A percentile compares a stretch with the other conserved stretches of the same genome.
These are phyloP conservation scores for Drosophila pseudotalamancana DNA, from an alignment of 2,888 invertebrate genomes.

Conservation along the genomic window DNA sequence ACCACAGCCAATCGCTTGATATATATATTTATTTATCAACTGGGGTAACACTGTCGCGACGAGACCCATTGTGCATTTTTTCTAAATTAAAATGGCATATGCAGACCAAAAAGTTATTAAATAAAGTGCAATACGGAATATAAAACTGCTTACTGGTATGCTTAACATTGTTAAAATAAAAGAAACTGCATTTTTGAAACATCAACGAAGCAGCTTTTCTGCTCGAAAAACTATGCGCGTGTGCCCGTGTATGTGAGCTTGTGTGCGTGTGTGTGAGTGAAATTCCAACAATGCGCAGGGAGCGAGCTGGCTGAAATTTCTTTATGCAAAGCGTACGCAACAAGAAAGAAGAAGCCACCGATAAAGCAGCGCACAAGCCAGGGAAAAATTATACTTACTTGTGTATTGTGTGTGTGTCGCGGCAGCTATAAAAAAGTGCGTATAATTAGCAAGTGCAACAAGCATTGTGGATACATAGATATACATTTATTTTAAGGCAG, in stretches of 20 bases:
- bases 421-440: slow-evolving; percentile 56
- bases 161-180: slow-evolving; percentile 1
- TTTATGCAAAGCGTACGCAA: slow-evolving; percentile 64
- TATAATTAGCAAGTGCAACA: slow-evolving; percentile 63
- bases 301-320: slow-evolving; percentile 61
- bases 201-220: slow-evolving; percentile 30
- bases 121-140: slow-evolving; percentile 41
- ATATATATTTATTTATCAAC: slow-evolving; percentile 21
- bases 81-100: slow-evolving; percentile 56
- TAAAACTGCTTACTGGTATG: slow-evolving; percentile 23
- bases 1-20: slow-evolving; percentile 12
- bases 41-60: slow-evolving; percentile 45
- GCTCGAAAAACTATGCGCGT: slow-evolving; percentile 47
- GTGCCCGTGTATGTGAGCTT: slow-evolving; percentile 27
- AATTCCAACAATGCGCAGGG: slow-evolving; percentile 76
- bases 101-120: slow-evolving; percentile 24
- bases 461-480: slow-evolving; percentile 11
- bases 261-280: slow-evolving; percentile 51
- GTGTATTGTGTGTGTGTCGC: slow-evolving; percentile 15
- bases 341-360: slow-evolving; percentile 37
- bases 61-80: slow-evolving; percentile 57
- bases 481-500: slow-evolving; percentile 27
- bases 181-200: background rate
- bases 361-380: slow-evolving; percentile 19
- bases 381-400: slow-evolving; percentile 39